phyloP scores from a whole-genome alignment of 2,888 invertebrate genomes.

The Ichneumon xanthorius region DNA sequence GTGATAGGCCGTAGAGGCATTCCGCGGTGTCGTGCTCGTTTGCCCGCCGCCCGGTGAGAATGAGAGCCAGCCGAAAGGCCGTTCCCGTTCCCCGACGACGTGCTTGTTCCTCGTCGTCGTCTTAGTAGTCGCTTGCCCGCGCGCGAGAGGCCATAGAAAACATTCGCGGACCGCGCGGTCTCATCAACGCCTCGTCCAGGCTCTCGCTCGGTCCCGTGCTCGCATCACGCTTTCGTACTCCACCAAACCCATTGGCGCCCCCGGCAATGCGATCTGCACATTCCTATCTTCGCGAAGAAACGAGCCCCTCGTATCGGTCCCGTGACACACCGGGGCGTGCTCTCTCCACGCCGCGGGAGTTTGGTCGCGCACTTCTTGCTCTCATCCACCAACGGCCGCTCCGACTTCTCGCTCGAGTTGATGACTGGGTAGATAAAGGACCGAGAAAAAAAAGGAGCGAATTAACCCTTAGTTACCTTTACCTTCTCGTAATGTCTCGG shows the following conservation, averaged over 20 bases:
- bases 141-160: conserved; percentile 77
- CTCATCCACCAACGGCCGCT: neutral
- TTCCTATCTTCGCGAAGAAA: conserved; percentile 79
- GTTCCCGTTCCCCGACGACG: conserved; percentile 46
- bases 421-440: neutral
- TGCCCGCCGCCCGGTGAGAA: conserved; percentile 75
- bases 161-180: conserved; percentile 81
- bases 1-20: conserved; percentile 80
- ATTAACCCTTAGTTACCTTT: conserved; percentile 12
- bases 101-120: conserved; percentile 40
- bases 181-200: conserved; percentile 81
- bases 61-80: conserved; percentile 70
- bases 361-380: conserved; percentile 50
- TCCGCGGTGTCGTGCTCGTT: conserved; percentile 76
- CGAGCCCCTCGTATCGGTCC: conserved; percentile 51
- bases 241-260: conserved; percentile 81
- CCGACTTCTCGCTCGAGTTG: conserved; percentile 15
- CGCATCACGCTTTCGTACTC: conserved; percentile 34
- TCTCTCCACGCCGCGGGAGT: conserved; percentile 54
- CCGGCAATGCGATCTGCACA: conserved; percentile 81
- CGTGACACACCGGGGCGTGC: conserved; percentile 60
- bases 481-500: neutral
- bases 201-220: conserved; percentile 25
- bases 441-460: neutral
- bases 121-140: conserved; percentile 47